Evolutionary conservation across 2,113 vertebrate genomes (phyloP).

Genomic region (Brienomyrus longianalis): DNA sequence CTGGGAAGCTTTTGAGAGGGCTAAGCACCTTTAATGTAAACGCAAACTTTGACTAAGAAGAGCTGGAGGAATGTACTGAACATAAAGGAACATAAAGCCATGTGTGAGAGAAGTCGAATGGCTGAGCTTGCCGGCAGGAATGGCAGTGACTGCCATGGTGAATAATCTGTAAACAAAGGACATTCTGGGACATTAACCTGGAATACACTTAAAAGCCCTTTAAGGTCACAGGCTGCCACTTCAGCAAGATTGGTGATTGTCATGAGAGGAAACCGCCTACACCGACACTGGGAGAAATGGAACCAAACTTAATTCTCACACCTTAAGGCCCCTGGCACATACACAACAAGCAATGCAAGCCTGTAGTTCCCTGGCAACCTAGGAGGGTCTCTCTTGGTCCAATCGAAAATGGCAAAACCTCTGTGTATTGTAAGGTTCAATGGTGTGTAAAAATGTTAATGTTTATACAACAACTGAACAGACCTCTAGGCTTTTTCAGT

Average conservation of each 20-base stretch:
- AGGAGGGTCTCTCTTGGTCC: neutral
- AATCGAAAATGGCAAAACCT: neutral
- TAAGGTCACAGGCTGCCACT: conserved; percentile 22
- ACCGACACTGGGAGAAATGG: conserved; percentile 52
- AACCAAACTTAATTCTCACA: conserved; percentile 44
- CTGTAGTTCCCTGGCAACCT: neutral
- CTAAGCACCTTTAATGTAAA: neutral
- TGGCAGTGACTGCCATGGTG: neutral
- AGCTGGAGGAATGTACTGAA: neutral
- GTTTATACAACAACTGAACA: neutral
- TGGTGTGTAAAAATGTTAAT: neutral
- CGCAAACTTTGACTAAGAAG: neutral
- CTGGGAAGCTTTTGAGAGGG: neutral
- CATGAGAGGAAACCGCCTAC: conserved; percentile 69
- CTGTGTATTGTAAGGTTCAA: neutral
- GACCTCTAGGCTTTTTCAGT: neutral
- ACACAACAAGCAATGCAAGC: conserved; percentile 24
- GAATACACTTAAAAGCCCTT: neutral
- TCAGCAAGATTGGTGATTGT: conserved; percentile 43
- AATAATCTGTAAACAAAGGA: conserved; percentile 1
- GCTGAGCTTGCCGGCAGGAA: neutral
- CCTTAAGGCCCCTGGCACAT: conserved; percentile 23
- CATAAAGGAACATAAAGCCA: too few relatives aligned
- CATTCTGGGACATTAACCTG: neutral
- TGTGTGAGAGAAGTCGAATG: neutral